Conservation (phyloP, 2,888 invertebrate genomes). For the Nephrocerus scutellatus region DNA sequence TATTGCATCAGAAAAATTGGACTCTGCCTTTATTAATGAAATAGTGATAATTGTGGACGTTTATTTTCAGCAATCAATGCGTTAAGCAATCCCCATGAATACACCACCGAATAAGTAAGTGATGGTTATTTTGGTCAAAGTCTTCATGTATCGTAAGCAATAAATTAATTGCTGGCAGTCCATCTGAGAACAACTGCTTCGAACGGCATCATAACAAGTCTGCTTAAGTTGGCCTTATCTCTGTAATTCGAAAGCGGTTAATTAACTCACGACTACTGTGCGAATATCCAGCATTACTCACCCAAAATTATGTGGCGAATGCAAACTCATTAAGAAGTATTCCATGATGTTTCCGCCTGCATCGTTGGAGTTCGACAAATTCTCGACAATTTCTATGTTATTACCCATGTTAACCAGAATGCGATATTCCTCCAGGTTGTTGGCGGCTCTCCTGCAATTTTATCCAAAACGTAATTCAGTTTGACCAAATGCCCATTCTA, state of each 20-base stretch:
- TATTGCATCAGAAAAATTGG: too few species aligned
- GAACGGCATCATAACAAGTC: slow-evolving; percentile 32
- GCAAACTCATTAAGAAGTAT: slow-evolving; percentile 30
- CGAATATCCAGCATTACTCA: slow-evolving; percentile 14
- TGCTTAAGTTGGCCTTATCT: slow-evolving; percentile 28
- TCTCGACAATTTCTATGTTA: slow-evolving; percentile 26
- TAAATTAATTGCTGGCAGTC: too few species aligned
- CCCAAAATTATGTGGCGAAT: slow-evolving; percentile 33
- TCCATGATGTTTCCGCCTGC: slow-evolving; percentile 26
- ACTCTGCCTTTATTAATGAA: too few species aligned
- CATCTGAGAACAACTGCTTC: slow-evolving; percentile 36
- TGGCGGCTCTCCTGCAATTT: slow-evolving; percentile 24
- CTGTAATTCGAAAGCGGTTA: too few species aligned
- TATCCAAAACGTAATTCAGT: background rate
- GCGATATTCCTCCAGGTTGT: slow-evolving; percentile 33
- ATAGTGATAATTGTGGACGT: too few species aligned
- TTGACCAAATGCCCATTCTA: background rate
- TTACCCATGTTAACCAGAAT: slow-evolving; percentile 38
- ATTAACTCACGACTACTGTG: too few species aligned
- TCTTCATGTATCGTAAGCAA: too few species aligned
- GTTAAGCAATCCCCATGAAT: too few species aligned
- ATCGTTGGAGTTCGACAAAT: slow-evolving; percentile 21
- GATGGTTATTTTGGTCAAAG: too few species aligned
- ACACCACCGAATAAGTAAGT: too few species aligned
- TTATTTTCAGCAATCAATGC: too few species aligned